phyloP scores from a whole-genome alignment of 2,113 vertebrate species.

The Junco hyemalis region DNA sequence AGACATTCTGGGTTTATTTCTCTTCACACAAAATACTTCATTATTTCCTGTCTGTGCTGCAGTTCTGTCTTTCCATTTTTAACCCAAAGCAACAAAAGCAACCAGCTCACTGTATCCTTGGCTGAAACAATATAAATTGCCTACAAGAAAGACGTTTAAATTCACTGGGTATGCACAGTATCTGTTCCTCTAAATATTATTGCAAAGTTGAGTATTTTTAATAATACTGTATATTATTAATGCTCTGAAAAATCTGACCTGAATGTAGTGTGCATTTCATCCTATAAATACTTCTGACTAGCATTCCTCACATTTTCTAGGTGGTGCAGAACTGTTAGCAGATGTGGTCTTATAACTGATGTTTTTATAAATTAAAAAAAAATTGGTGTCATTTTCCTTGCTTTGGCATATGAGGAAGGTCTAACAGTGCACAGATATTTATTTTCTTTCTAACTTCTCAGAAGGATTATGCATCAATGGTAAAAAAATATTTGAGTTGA shows the following conservation, averaged over 20 bases:
- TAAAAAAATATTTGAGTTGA: constrained; percentile 5
- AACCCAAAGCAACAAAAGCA: constrained; percentile 12
- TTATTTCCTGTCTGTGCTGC: constrained; percentile 48
- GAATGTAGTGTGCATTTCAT: not conserved
- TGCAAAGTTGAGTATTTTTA: not conserved
- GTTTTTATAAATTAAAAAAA: not conserved
- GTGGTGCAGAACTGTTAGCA: not conserved
- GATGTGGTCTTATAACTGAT: not conserved
- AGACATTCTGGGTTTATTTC: constrained; percentile 28
- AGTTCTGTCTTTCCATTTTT: constrained; percentile 9
- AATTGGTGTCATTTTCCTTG: not conserved
- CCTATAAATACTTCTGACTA: not conserved
- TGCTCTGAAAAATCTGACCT: not conserved
- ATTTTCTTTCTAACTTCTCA: not conserved
- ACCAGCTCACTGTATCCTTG: not conserved
- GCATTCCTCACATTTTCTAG: not conserved
- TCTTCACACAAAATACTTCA: constrained; percentile 31
- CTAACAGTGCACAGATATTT: not conserved
- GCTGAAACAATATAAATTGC: not conserved
- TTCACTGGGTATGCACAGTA: not conserved
- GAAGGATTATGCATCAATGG: not conserved
- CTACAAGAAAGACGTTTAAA: not conserved
- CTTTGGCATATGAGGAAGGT: not conserved
- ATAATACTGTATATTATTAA: not conserved
- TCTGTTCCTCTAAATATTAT: not conserved